Evolutionary conservation across 2,888 invertebrate genomes (phyloP).

Genomic region (Xylota segnis): DNA sequence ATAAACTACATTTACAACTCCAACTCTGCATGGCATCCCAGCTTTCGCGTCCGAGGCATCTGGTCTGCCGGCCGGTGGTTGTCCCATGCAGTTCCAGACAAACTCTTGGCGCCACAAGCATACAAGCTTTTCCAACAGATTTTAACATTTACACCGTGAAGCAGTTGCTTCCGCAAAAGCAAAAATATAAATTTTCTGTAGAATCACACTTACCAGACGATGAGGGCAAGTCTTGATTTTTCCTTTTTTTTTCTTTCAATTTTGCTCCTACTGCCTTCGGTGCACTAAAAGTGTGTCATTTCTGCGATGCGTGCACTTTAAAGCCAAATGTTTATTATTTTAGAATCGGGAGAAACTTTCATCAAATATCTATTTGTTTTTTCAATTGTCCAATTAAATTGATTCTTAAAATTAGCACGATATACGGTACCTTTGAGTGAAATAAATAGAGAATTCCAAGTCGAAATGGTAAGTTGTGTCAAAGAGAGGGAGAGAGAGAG

Average conservation of each 20-base stretch:
- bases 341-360: neutral
- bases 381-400: neutral
- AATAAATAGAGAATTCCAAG: constrained; percentile 29
- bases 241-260: constrained; percentile 12
- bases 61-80: too few species aligned
- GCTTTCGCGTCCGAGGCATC: too few species aligned
- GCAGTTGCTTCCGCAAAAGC: neutral
- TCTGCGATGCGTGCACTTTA: neutral
- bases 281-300: constrained; percentile 7
- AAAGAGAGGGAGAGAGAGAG: neutral
- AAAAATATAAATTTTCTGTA: neutral
- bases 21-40: too few species aligned
- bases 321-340: neutral
- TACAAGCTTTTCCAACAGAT: neutral
- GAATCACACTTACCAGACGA: constrained; percentile 3
- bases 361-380: neutral
- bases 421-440: neutral
- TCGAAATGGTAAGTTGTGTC: constrained; percentile 29
- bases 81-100: too few species aligned
- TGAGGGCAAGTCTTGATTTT: constrained; percentile 2
- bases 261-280: neutral
- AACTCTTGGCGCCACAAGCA: neutral
- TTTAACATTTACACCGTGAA: too few species aligned
- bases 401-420: constrained; percentile 24
- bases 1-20: too few species aligned